These are phyloP conservation scores for Brachionus koreanus DNA, from an alignment of 1,140 invertebrate species.

Conservation along the genomic window DNA sequence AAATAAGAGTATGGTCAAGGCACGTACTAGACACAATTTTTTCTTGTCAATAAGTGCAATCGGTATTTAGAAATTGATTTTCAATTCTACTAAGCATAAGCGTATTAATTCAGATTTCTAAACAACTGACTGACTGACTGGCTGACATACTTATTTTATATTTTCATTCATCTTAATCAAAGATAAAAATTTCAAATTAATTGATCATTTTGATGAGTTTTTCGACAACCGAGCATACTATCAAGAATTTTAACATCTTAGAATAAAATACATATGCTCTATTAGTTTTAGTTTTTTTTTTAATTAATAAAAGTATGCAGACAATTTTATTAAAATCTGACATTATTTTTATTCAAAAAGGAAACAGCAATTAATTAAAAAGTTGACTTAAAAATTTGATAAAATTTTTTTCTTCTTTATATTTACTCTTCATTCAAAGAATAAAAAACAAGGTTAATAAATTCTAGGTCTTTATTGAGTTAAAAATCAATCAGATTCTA, in stretches of 20 bases:
- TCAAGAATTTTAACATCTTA: background rate
- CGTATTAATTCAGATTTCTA: background rate
- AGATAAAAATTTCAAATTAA: slow-evolving; percentile 16
- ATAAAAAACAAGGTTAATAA: background rate
- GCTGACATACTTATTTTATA: background rate
- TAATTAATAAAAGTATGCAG: background rate
- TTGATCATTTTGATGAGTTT: slow-evolving; percentile 27
- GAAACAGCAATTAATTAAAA: too few relatives aligned
- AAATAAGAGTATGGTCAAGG: too few relatives aligned
- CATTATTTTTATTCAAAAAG: too few relatives aligned
- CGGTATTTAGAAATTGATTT: too few relatives aligned
- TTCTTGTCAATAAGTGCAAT: too few relatives aligned
- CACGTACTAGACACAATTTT: too few relatives aligned
- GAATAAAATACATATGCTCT: background rate
- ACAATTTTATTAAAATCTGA: background rate
- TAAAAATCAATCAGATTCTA: background rate
- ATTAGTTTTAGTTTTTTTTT: background rate
- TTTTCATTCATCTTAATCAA: slow-evolving; percentile 1
- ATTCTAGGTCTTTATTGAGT: background rate
- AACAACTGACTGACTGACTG: background rate
- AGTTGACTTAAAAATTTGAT: too few relatives aligned
- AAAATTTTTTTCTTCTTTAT: too few relatives aligned
- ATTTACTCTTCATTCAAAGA: too few relatives aligned
- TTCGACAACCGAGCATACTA: background rate
- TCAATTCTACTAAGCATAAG: background rate